Base-by-base conservation (phyloP, 2,888 invertebrate genomes). In the Amblyteles armatorius region DNA sequence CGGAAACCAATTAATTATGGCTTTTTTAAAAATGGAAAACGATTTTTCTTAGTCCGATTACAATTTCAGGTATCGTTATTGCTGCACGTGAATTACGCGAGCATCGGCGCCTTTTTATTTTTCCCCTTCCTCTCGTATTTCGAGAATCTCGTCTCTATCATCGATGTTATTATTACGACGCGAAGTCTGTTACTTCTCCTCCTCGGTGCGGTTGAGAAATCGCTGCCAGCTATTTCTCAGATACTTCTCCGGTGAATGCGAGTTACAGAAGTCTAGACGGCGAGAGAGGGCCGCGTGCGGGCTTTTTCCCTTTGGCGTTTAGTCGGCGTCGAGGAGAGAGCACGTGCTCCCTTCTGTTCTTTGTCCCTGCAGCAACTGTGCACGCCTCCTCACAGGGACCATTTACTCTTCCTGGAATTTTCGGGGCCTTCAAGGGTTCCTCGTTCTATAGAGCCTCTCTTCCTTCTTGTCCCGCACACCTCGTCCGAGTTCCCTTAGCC, bases 391-490 rank as follows among this genome's bases (percentile, higher is more conserved):
- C 73, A 86, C 86, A 83, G 78, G 84, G 84, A 86, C 85, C 80
- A 87, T 88, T 87, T 86, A 83, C 84, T 84, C 76, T 87, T 84
- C 82, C 79, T 71, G 78, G 79, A 82, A 84, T 73, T 79, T 76
- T 82, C 77, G 82, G 79, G 76, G 52, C 55, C 79, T 67, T 67
- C 79, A 60, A 77, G 77, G 69, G 76, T 83, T 85, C 29, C 29
- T 33, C 16, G 68, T 60, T 11, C 68, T 81, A 44, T 52, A 55
- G 26, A 22, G 44, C 19, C 40, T 69, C 72, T 55, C 29, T 71
- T 72, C 29, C 36, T n/a, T 72, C 55, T 57, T 50, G 44, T 11
- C 60, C 16, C 60, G 60, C 29, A 63, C 16, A 29, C 33, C 57
- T 26, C 26, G 57, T 57, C 50, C 65, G 48, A 55, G 71, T 33